phyloP scores from a whole-genome alignment of 2,797 vertebrate genomes.

The Mus caroli region DNA sequence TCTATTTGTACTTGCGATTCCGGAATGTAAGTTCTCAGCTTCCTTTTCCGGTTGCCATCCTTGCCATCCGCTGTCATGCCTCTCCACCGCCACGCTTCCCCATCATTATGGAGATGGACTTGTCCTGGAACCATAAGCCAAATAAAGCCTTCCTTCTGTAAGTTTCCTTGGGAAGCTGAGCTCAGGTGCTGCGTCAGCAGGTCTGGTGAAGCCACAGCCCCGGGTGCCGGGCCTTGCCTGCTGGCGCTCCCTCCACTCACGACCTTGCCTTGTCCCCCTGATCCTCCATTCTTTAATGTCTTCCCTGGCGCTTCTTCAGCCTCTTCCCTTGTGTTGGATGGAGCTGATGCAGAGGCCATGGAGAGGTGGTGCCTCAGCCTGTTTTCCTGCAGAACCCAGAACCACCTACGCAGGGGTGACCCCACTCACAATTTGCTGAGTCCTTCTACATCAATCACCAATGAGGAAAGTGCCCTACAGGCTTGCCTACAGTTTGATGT shows the following conservation, averaged over 20 bases:
- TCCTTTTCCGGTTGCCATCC: neutral
- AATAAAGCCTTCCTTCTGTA: neutral
- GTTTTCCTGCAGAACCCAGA: neutral
- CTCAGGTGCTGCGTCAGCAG: neutral
- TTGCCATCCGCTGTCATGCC: neutral
- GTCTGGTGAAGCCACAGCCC: neutral
- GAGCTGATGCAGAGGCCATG: neutral
- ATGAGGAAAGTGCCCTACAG: neutral
- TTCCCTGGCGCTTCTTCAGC: neutral
- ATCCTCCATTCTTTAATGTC: neutral
- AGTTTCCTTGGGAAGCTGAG: neutral
- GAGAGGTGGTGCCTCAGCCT: neutral
- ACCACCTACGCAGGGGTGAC: neutral
- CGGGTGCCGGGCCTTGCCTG: too few relatives aligned
- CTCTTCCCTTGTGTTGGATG: neutral
- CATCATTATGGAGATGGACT: neutral
- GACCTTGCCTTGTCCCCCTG: neutral
- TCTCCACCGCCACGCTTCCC: neutral
- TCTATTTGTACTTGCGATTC: neutral
- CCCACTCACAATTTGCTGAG: neutral
- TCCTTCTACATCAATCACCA: neutral
- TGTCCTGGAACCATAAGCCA: neutral
- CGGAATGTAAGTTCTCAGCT: neutral
- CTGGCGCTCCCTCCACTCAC: too few relatives aligned
- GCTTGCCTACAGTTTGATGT: neutral